Conservation (phyloP, 1,140 invertebrate species). For the Sminthurides bifidus region DNA sequence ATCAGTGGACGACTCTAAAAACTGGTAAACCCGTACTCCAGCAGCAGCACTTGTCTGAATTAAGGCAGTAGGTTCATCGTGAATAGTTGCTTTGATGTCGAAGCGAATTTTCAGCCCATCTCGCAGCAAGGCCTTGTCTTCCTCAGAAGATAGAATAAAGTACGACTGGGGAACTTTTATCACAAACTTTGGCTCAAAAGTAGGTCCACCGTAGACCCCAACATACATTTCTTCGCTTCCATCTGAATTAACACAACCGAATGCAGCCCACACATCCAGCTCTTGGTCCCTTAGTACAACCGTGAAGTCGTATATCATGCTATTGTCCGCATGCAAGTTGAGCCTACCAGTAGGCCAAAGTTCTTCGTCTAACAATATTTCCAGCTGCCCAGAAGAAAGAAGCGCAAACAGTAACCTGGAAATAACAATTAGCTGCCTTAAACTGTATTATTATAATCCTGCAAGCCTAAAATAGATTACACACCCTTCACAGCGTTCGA, state of each 20-base stretch:
- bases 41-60: constrained; percentile 2
- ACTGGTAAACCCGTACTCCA: constrained; percentile 5
- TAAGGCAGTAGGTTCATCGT: constrained; percentile 22
- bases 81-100: not conserved
- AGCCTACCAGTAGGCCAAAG: not conserved
- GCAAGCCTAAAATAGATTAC: not conserved
- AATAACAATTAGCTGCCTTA: not conserved
- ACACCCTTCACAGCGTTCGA: constrained; percentile 17
- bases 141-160: not conserved
- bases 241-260: not conserved
- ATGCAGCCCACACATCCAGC: constrained; percentile 24
- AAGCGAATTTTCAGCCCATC: constrained; percentile 2
- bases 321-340: not conserved
- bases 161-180: not conserved
- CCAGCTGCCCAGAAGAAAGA: constrained; percentile 17
- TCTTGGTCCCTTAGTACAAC: constrained; percentile 1
- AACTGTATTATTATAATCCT: not conserved
- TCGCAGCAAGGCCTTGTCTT: not conserved
- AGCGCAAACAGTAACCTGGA: constrained; percentile 26
- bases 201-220: constrained; percentile 10
- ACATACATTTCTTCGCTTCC: constrained; percentile 2
- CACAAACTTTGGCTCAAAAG: constrained; percentile 11
- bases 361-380: constrained; percentile 14
- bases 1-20: constrained; percentile 23
- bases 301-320: constrained; percentile 23